Percentiles rank a stretch among this genome's conserved stretches.
Evolutionary conservation across 2,797 vertebrate genomes (phyloP).

Genomic region (Esox masquinongy): DNA sequence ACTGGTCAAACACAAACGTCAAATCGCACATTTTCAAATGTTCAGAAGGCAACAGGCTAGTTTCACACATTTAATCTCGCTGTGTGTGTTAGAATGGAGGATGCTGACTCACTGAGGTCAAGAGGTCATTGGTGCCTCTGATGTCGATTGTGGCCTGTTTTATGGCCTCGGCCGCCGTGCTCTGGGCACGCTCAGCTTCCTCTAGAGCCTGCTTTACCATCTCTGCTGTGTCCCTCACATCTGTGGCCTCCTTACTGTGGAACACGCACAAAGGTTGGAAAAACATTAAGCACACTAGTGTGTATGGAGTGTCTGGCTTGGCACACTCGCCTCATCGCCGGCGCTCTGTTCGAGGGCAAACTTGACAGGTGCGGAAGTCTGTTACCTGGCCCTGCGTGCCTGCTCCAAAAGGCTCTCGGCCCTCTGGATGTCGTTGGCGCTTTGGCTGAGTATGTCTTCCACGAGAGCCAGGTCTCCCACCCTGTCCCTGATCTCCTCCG

Average conservation of each 20-base stretch:
- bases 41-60: neutral
- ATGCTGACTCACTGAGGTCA: slow-evolving; percentile 82
- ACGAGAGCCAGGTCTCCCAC: slow-evolving; percentile 91
- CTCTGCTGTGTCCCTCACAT: slow-evolving; percentile 84
- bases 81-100: neutral
- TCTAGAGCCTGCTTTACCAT: slow-evolving; percentile 86
- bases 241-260: slow-evolving; percentile 82
- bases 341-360: neutral
- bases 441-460: slow-evolving; percentile 89
- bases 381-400: slow-evolving; percentile 70
- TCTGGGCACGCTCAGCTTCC: slow-evolving; percentile 88
- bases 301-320: neutral
- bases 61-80: neutral
- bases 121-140: slow-evolving; percentile 84
- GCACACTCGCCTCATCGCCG: too few species aligned
- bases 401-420: slow-evolving; percentile 87
- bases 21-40: too few species aligned
- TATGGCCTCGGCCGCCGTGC: slow-evolving; percentile 84
- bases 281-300: neutral
- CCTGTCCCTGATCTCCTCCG: slow-evolving; percentile 87
- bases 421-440: slow-evolving; percentile 83
- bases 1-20: neutral
- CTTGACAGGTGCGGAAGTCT: neutral
- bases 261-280: slow-evolving; percentile 15
- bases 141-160: slow-evolving; percentile 87